Evolutionary conservation across 2,797 vertebrate species (phyloP).

Genomic region (Eupleurogrammus muticus): DNA sequence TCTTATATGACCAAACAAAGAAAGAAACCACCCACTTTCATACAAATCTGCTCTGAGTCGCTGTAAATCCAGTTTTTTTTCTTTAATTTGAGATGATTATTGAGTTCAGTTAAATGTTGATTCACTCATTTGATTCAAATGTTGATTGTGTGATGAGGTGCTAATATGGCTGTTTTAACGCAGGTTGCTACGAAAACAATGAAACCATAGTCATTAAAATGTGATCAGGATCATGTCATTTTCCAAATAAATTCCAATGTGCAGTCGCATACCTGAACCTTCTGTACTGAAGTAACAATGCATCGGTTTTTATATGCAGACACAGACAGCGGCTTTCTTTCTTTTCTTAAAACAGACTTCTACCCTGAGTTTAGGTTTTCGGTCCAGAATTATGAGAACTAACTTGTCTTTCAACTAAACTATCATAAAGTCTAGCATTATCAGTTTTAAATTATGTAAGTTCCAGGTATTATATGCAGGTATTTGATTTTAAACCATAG

Average conservation of each 20-base stretch:
- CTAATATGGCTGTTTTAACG: neutral
- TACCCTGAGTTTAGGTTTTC: no score
- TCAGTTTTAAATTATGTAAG: no score
- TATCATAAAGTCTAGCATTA: neutral
- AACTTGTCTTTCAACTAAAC: neutral
- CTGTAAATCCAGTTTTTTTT: neutral
- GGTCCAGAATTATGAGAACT: no score
- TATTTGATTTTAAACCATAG: no score
- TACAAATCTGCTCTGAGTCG: neutral
- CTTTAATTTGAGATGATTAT: neutral
- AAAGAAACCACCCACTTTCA: neutral
- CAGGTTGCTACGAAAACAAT: neutral
- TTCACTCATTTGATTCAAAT: no score
- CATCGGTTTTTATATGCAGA: neutral
- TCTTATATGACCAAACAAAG: conserved; percentile 35
- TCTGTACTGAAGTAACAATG: neutral
- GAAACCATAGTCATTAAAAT: neutral
- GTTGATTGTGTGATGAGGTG: conserved; percentile 4
- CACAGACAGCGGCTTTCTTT: no score
- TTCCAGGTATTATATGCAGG: no score
- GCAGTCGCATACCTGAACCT: neutral
- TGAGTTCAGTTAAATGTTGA: neutral
- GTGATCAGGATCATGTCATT: neutral
- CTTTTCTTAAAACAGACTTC: neutral
- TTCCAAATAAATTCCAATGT: neutral